Percentiles rank a stretch among this genome's conserved stretches.
phyloP scores from a whole-genome alignment of 2,888 invertebrate genomes.

The Onthophagus sagittarius region DNA sequence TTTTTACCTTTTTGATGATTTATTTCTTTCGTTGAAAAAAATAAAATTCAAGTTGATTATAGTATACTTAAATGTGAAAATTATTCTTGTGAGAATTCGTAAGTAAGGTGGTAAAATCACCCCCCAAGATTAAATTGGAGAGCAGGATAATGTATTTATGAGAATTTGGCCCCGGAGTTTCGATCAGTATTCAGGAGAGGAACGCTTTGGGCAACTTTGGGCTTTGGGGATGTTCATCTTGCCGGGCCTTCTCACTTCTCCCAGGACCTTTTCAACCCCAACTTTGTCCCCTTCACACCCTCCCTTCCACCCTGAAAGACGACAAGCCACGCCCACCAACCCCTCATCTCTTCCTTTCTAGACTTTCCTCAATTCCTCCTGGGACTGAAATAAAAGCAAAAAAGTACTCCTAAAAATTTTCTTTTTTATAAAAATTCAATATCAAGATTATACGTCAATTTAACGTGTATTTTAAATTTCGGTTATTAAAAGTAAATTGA shows the following conservation, averaged over 20 bases:
- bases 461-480: no score
- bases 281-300: slow-evolving; percentile 28
- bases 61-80: not conserved
- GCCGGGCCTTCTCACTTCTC: slow-evolving; percentile 41
- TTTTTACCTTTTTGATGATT: no score
- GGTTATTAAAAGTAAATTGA: not conserved
- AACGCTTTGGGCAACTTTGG: slow-evolving; percentile 42
- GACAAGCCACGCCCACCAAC: not conserved
- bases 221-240: slow-evolving; percentile 41
- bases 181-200: slow-evolving; percentile 40
- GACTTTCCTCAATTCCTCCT: not conserved
- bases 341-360: not conserved
- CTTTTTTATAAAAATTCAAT: no score
- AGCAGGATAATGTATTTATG: not conserved
- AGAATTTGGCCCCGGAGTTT: not conserved
- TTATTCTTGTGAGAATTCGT: not conserved
- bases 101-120: not conserved
- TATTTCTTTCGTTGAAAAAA: no score
- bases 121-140: not conserved
- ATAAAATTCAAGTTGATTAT: no score
- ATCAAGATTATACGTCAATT: no score
- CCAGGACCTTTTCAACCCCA: slow-evolving; percentile 38
- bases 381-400: not conserved
- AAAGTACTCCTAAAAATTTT: not conserved
- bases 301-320: not conserved